Evolutionary conservation across 2,113 vertebrate species (phyloP).

Genomic region (Myxocyprinus asiaticus): DNA sequence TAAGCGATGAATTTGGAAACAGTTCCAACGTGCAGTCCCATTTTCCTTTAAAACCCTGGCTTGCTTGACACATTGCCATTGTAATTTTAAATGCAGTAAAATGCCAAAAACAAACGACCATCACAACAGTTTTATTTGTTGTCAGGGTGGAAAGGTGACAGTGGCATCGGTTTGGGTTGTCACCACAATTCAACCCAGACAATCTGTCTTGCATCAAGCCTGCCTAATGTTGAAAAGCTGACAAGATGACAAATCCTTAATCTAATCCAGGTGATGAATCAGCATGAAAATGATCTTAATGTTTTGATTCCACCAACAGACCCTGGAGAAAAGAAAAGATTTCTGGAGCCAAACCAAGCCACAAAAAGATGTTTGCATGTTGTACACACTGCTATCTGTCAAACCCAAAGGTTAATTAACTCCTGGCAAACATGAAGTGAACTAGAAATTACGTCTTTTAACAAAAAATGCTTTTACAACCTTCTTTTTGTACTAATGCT

Average conservation of each 20-base stretch:
- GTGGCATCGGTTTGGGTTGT: background rate
- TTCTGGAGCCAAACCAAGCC: conserved; percentile 2
- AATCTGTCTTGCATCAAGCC: background rate
- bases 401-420: conserved; percentile 43
- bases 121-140: conserved; percentile 23
- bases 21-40: background rate
- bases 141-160: background rate
- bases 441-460: conserved; percentile 1
- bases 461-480: background rate
- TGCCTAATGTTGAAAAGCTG: conserved; percentile 8
- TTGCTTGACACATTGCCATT: conserved; percentile 3
- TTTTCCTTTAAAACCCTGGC: too few species aligned
- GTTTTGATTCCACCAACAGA: background rate
- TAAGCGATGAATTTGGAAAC: background rate
- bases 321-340: background rate
- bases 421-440: conserved; percentile 3
- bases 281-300: conserved; percentile 21
- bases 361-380: conserved; percentile 3
- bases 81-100: conserved; percentile 22
- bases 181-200: conserved; percentile 6
- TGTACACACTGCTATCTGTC: conserved; percentile 31
- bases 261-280: background rate
- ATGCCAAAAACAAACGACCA: conserved; percentile 9
- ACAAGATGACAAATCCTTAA: conserved; percentile 25
- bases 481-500: background rate